These are phyloP conservation scores for Seriola dumerili DNA, from an alignment of 2,113 vertebrate genomes.

Conservation along the genomic window DNA sequence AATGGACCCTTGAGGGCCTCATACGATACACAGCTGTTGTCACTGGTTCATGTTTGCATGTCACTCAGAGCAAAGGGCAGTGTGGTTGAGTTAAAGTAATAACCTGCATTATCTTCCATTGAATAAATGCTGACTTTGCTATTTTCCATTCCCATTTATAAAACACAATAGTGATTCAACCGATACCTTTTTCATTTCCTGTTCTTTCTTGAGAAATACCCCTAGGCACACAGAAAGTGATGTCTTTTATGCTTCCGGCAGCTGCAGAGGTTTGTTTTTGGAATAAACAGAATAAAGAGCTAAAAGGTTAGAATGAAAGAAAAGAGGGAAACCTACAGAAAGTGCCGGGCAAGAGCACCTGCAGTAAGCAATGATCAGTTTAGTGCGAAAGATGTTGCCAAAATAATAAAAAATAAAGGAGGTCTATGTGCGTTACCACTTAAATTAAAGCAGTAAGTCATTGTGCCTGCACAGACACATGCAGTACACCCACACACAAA, in stretches of 20 bases:
- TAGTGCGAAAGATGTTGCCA: not conserved
- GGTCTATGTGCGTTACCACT: slow-evolving; percentile 6
- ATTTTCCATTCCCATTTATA: slow-evolving; percentile 36
- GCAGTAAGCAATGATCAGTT: not conserved
- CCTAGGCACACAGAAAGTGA: slow-evolving; percentile 25
- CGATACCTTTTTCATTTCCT: slow-evolving; percentile 59
- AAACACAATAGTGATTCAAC: slow-evolving; percentile 43
- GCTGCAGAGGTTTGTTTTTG: slow-evolving; percentile 51
- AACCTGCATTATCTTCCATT: slow-evolving; percentile 26
- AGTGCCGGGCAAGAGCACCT: no score
- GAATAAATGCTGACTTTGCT: slow-evolving; percentile 52
- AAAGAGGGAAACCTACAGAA: slow-evolving; percentile 26
- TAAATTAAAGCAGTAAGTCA: slow-evolving; percentile 56
- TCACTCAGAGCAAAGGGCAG: slow-evolving; percentile 8
- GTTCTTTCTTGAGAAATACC: slow-evolving; percentile 41
- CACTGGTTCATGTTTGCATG: slow-evolving; percentile 12
- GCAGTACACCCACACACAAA: slow-evolving; percentile 14
- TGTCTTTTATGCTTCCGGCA: slow-evolving; percentile 30
- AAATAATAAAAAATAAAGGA: slow-evolving; percentile 13
- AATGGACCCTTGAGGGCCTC: slow-evolving; percentile 41
- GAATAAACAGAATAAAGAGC: slow-evolving; percentile 52
- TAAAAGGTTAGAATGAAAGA: slow-evolving; percentile 35
- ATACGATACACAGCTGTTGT: slow-evolving; percentile 8
- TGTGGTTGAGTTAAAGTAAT: slow-evolving; percentile 43
- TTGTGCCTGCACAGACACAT: slow-evolving; percentile 2